Evolutionary conservation across 1,140 invertebrate genomes (phyloP).

Genomic region (Microplitis mediator): DNA sequence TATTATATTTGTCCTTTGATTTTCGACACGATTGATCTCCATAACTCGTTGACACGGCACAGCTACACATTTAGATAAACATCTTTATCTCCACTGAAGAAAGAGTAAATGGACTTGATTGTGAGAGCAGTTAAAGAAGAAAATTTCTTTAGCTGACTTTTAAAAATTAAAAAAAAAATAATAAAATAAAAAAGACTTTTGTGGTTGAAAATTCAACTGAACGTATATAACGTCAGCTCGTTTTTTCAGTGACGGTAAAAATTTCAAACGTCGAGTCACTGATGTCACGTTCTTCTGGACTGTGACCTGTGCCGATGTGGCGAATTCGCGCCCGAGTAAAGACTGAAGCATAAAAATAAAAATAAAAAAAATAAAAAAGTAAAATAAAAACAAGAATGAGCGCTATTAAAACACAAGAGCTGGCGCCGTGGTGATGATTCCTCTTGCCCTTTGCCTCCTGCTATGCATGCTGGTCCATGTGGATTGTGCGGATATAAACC

Average conservation of each 20-base stretch:
- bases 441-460: not conserved
- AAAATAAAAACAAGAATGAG: not conserved
- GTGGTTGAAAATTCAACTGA: too few species aligned
- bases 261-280: not conserved
- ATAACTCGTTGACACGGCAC: not conserved
- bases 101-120: too few species aligned
- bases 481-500: not conserved
- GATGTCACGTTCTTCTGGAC: not conserved
- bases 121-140: too few species aligned
- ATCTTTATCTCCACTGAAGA: not conserved
- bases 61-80: not conserved
- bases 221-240: not conserved
- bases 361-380: not conserved
- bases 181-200: too few species aligned
- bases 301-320: not conserved
- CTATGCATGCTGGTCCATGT: not conserved
- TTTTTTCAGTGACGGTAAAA: not conserved
- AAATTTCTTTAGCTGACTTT: too few species aligned
- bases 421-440: not conserved
- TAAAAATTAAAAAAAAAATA: too few species aligned
- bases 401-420: slow-evolving; percentile 3
- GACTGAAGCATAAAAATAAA: too few species aligned
- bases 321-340: not conserved
- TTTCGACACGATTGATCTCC: slow-evolving; percentile 2
- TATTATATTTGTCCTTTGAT: slow-evolving; percentile 19